Conservation (phyloP, 2,797 vertebrate species). For the Avahi laniger region DNA sequence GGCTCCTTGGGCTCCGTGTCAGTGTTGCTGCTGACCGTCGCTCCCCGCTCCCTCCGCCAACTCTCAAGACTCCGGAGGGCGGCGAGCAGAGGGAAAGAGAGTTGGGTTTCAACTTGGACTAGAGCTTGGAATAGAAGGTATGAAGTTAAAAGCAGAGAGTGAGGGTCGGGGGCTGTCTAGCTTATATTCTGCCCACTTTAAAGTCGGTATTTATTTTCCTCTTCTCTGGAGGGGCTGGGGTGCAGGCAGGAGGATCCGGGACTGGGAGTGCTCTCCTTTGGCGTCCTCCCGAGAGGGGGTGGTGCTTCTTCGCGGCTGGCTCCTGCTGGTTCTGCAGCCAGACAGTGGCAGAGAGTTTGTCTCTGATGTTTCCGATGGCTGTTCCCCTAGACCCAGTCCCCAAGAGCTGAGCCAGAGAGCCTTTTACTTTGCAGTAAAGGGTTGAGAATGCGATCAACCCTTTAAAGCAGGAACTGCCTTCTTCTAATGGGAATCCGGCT, state of each 20-base stretch:
- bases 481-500: not conserved
- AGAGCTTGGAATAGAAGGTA: not conserved
- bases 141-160: not conserved
- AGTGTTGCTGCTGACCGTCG: not conserved
- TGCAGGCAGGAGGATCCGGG: not conserved
- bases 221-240: not conserved
- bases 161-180: not conserved
- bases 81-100: not conserved
- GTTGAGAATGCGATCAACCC: not conserved
- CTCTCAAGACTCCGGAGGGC: not conserved
- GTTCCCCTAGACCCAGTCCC: not conserved
- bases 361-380: not conserved
- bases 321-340: not conserved
- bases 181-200: accelerated
- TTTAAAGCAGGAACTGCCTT: not conserved
- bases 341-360: constrained; percentile 27
- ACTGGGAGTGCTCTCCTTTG: not conserved
- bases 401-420: constrained; percentile 23
- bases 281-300: not conserved
- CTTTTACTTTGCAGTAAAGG: not conserved
- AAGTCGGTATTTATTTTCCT: not conserved
- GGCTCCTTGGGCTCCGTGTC: not conserved
- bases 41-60: not conserved
- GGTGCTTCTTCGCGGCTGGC: not conserved
- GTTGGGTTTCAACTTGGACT: constrained; percentile 24